phyloP scores from a whole-genome alignment of 2,888 invertebrate genomes.

The Netelia fuscicornis region DNA sequence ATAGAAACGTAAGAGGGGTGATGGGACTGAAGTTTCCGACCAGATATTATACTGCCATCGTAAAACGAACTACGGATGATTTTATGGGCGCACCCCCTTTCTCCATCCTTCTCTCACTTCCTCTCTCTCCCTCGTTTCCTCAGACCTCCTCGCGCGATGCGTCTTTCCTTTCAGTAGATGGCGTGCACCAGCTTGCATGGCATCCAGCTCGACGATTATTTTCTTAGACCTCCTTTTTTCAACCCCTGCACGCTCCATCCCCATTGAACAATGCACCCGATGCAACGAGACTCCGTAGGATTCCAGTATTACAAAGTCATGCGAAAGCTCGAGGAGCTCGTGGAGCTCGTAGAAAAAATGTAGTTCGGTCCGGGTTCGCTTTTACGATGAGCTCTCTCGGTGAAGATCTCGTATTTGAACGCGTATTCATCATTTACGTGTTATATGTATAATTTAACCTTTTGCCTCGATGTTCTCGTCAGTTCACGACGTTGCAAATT shows the following conservation, averaged over 20 bases:
- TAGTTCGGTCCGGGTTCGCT: not conserved
- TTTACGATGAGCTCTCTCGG: too few species aligned
- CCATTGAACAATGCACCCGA: conserved; percentile 7
- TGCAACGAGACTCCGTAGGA: conserved; percentile 1
- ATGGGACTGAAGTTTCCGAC: conserved; percentile 49
- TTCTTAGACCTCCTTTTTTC: conserved; percentile 16
- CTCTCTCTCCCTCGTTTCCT: conserved; percentile 15
- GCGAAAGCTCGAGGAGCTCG: conserved; percentile 22
- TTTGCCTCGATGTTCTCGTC: too few species aligned
- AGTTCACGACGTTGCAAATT: too few species aligned
- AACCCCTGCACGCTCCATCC: not conserved
- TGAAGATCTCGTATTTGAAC: too few species aligned
- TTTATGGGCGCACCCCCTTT: conserved; percentile 49
- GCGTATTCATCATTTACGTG: too few species aligned
- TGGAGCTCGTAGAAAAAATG: conserved; percentile 6
- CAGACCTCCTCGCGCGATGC: conserved; percentile 3
- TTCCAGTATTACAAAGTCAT: conserved; percentile 30
- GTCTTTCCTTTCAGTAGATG: conserved; percentile 33
- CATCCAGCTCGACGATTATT: conserved; percentile 30
- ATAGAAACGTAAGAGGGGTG: conserved; percentile 36
- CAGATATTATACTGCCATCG: conserved; percentile 62
- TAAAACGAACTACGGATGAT: conserved; percentile 69
- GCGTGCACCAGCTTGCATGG: conserved; percentile 47
- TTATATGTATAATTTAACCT: too few species aligned
- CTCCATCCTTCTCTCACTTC: not conserved